Percentiles rank a stretch among this genome's conserved stretches.
These are phyloP conservation scores for Tragelaphus strepsiceros DNA, from an alignment of 2,113 vertebrate species.

Conservation along the genomic window DNA sequence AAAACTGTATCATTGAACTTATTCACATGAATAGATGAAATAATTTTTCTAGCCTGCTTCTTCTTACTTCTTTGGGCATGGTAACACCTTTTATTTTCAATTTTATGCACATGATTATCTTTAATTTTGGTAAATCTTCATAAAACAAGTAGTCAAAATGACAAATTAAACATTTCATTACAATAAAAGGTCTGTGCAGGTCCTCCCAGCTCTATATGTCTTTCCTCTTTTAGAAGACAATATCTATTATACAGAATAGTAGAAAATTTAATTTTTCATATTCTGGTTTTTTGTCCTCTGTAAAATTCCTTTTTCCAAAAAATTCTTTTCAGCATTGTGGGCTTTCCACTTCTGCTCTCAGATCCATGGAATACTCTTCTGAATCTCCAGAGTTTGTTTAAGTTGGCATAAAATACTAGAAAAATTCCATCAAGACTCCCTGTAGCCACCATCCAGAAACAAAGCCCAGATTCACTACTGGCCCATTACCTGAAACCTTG, in stretches of 20 bases:
- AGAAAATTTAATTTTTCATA: background rate
- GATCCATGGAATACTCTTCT: background rate
- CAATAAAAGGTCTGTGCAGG: background rate
- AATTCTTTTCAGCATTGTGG: background rate
- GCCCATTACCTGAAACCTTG: conserved; percentile 24
- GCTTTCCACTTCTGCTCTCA: conserved; percentile 8
- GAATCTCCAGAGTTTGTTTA: conserved; percentile 52
- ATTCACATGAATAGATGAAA: background rate
- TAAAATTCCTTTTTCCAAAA: background rate
- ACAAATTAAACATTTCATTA: background rate
- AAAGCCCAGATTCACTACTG: conserved; percentile 44
- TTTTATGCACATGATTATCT: background rate
- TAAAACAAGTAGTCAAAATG: background rate
- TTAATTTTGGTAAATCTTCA: background rate
- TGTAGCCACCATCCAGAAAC: conserved; percentile 36
- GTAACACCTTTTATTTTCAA: background rate
- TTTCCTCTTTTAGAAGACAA: background rate
- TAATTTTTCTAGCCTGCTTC: background rate
- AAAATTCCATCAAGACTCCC: conserved; percentile 1
- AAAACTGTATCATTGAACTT: background rate
- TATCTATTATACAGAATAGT: background rate
- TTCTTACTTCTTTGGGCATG: background rate
- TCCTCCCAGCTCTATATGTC: background rate
- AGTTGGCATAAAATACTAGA: conserved; percentile 44
- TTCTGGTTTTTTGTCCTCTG: background rate